Evolutionary conservation across 1,140 invertebrate species (phyloP).

Genomic region (Diplogasteroides magnus): DNA sequence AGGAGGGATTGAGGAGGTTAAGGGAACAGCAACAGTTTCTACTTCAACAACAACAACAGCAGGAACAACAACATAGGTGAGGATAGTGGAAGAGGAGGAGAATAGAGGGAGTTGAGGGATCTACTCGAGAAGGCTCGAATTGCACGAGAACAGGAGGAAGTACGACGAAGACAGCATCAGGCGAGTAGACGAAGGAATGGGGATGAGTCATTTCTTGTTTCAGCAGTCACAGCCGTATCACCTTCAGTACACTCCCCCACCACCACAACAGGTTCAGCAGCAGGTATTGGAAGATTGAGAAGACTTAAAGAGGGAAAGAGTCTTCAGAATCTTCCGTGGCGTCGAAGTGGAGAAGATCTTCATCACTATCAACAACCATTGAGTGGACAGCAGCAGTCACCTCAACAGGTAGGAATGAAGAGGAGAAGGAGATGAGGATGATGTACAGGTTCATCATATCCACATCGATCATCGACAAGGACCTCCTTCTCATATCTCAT

Average conservation of each 20-base stretch:
- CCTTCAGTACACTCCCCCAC: slow-evolving; percentile 22
- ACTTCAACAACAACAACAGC: neutral
- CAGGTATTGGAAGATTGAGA: too few species aligned
- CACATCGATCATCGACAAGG: too few species aligned
- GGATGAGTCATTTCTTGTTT: neutral
- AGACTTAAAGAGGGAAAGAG: too few species aligned
- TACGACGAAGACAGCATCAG: slow-evolving; percentile 10
- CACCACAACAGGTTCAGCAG: slow-evolving; percentile 27
- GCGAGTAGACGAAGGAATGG: neutral
- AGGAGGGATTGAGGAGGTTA: neutral
- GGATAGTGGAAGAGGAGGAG: neutral
- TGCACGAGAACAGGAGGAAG: slow-evolving; percentile 11
- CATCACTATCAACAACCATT: slow-evolving; percentile 35
- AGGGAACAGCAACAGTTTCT: neutral
- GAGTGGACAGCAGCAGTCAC: slow-evolving; percentile 22
- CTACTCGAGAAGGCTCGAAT: neutral
- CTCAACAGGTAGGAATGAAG: slow-evolving; percentile 1
- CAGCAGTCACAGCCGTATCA: slow-evolving; percentile 21
- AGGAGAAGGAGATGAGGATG: neutral
- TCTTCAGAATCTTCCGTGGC: too few species aligned
- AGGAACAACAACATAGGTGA: neutral
- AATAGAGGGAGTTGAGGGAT: neutral
- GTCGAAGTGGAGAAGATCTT: too few species aligned
- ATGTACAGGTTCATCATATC: too few species aligned
- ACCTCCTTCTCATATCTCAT: too few species aligned